Evolutionary conservation across 1,140 invertebrate genomes (phyloP).

Genomic region (Amphibalanus amphitrite): DNA sequence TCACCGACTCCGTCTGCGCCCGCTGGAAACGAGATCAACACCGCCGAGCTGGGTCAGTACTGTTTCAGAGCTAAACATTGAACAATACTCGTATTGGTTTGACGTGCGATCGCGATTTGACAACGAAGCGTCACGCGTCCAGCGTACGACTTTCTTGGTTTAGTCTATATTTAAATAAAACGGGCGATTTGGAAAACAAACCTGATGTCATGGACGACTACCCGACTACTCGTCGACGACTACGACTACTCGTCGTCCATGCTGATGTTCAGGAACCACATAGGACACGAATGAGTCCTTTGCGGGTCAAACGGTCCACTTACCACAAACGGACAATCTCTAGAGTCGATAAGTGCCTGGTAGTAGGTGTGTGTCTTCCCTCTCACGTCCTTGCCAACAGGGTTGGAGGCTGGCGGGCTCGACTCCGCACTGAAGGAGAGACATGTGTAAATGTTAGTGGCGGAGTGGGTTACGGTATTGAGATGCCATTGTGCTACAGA

Average conservation of each 20-base stretch:
- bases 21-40: slow-evolving; percentile 39
- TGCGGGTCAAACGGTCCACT: slow-evolving; percentile 25
- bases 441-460: slow-evolving; percentile 5
- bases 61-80: background rate
- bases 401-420: slow-evolving; percentile 31
- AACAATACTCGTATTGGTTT: too few species aligned
- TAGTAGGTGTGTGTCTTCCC: slow-evolving; percentile 86
- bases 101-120: too few species aligned
- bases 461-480: background rate
- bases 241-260: too few species aligned
- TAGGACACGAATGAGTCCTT: too few species aligned
- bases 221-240: too few species aligned
- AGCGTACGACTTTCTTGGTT: too few species aligned
- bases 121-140: too few species aligned
- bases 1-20: slow-evolving; percentile 90
- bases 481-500: too few species aligned
- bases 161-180: too few species aligned
- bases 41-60: slow-evolving; percentile 4
- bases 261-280: too few species aligned
- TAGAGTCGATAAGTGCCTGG: slow-evolving; percentile 86
- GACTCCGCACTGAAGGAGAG: slow-evolving; percentile 14
- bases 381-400: slow-evolving; percentile 69
- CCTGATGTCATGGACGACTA: too few species aligned
- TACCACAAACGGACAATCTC: slow-evolving; percentile 90
- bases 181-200: too few species aligned